phyloP scores from a whole-genome alignment of 1,140 invertebrate species.

The Drosophila leontia region DNA sequence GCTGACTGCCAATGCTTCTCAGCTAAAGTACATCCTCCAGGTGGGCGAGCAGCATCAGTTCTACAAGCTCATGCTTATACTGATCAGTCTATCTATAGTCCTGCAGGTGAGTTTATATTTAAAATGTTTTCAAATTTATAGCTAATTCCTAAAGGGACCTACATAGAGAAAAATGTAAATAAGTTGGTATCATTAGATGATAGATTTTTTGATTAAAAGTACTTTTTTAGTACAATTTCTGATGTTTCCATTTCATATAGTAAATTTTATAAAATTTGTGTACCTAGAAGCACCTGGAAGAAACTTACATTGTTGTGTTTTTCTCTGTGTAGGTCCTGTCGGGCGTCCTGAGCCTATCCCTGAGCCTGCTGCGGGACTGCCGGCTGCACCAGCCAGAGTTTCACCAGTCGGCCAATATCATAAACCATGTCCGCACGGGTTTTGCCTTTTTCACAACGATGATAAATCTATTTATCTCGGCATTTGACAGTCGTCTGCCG shows the following conservation, averaged over 20 bases:
- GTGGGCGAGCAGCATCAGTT: constrained; percentile 93
- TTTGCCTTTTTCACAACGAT: constrained; percentile 90
- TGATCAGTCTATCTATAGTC: constrained; percentile 94
- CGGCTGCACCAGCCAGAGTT: constrained; percentile 89
- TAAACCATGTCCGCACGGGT: constrained; percentile 90
- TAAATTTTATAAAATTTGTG: too few species aligned
- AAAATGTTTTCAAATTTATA: not conserved
- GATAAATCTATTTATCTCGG: constrained; percentile 91
- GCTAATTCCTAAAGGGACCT: constrained; percentile 27
- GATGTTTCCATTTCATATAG: too few species aligned
- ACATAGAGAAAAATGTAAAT: constrained; percentile 34
- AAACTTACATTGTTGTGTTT: constrained; percentile 26
- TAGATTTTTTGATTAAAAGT: too few species aligned
- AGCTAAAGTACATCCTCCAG: constrained; percentile 94
- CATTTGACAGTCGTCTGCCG: constrained; percentile 88
- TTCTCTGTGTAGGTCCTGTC: constrained; percentile 85
- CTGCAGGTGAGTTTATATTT: constrained; percentile 89
- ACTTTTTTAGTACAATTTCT: too few species aligned
- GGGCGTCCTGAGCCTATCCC: constrained; percentile 89
- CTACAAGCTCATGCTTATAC: constrained; percentile 91
- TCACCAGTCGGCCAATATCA: constrained; percentile 88
- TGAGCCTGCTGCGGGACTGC: constrained; percentile 91
- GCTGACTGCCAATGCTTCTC: constrained; percentile 93
- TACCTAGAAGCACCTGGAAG: too few species aligned
- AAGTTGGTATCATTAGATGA: not conserved